Conservation (phyloP, 2,888 invertebrate species). For the Synanthedon vespiformis region DNA sequence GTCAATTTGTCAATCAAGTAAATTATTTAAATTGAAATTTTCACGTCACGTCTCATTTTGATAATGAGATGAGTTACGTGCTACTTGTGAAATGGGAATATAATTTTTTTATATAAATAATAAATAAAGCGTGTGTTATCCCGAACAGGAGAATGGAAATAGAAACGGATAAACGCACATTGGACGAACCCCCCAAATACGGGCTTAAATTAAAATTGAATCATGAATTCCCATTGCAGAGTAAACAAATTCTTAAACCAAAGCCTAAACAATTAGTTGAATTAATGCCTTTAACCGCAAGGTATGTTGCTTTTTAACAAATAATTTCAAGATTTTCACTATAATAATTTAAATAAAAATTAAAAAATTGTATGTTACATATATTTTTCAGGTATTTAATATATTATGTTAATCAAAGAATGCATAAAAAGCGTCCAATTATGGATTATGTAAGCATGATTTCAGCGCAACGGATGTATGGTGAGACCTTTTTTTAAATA, state of each 20-base stretch:
- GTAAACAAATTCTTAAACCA: constrained; percentile 75
- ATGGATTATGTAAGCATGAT: constrained; percentile 84
- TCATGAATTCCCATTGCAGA: constrained; percentile 80
- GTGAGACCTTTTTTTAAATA: constrained; percentile 46
- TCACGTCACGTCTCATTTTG: too few species aligned
- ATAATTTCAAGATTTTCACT: neutral
- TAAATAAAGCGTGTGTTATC: too few species aligned
- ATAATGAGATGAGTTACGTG: too few species aligned
- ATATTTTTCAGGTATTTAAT: constrained; percentile 74
- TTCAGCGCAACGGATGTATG: constrained; percentile 86
- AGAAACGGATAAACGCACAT: constrained; percentile 16
- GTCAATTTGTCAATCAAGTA: too few species aligned
- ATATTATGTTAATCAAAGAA: constrained; percentile 74
- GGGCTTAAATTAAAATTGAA: constrained; percentile 81
- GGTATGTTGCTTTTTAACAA: constrained; percentile 54
- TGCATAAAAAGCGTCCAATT: constrained; percentile 75
- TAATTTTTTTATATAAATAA: too few species aligned
- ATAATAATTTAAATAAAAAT: neutral
- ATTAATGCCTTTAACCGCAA: constrained; percentile 77
- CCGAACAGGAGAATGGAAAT: constrained; percentile 4
- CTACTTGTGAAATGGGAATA: too few species aligned
- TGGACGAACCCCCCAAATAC: constrained; percentile 68
- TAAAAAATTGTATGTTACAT: neutral
- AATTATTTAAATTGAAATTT: too few species aligned
- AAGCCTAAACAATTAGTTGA: constrained; percentile 77